Base-by-base conservation (phyloP, 2,113 vertebrate species). In the Zootoca vivipara region DNA sequence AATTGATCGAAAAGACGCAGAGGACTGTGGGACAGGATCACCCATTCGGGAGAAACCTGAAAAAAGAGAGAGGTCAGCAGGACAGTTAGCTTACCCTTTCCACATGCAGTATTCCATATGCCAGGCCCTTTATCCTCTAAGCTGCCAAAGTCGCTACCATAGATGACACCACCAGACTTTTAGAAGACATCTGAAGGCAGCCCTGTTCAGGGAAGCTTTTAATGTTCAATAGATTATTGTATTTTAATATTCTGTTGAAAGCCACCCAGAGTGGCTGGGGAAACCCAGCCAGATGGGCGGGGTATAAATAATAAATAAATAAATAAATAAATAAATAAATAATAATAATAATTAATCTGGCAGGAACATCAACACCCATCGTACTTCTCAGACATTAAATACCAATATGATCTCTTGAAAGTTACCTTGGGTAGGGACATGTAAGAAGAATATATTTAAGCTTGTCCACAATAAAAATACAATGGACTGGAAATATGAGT, bases 1-100 rank as follows among this genome's bases (percentile, higher is more conserved):
- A 98, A 98, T 89, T 98, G 95, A 0, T 83, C 96, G 92, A 99
- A 98, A 94, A 98, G 98, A 73, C 97, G 96, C 96, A 99, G 91
- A 35, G 99, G 99, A 95, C 99, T 99, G 96, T 99, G 98, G 20
- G 98, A 98, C 83, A 99, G 95, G 94, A 99, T 96, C 85, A 99
- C 98, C 92, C 99, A 98, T 91, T 99, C 98, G 4, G 98, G 97
- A 77, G 97, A 97, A 89, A 99, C 98, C 99, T 99, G 96, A 87
- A 67, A 65, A 35, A 12, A 9, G 2, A 52, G 15, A 24, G 1
- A 24, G 58, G 70, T 7, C 7, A 12, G 0, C 12, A 26, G 1
- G 1, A 0, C 5, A n/a, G 0, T 16, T 13, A 18, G 3, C 1
- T 0, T 6, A 0, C 0, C 13, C 7, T 30, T 2, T 5, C 30